These are phyloP conservation scores for Ambastaia sidthimunki DNA, from an alignment of 2,797 vertebrate genomes.

Conservation along the genomic window DNA sequence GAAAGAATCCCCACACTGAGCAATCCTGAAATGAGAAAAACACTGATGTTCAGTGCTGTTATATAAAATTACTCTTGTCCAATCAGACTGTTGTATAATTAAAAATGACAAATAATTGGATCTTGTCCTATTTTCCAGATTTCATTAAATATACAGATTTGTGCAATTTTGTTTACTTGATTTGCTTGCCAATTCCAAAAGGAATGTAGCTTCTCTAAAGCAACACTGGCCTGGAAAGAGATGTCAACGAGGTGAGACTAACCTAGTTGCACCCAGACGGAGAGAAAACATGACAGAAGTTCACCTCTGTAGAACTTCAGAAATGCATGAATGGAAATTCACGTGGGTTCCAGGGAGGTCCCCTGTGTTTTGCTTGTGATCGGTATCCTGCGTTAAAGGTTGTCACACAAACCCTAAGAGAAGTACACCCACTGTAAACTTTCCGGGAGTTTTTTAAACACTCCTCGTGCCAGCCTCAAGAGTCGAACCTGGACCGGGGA, in stretches of 20 bases:
- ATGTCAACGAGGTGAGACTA: background rate
- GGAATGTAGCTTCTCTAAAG: background rate
- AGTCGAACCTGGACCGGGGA: slow-evolving; percentile 71
- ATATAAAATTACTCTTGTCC: background rate
- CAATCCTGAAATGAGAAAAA: no score
- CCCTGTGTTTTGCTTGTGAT: slow-evolving; percentile 78
- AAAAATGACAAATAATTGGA: slow-evolving; percentile 11
- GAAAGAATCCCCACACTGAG: background rate
- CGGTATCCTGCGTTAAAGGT: slow-evolving; percentile 81
- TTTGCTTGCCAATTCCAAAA: background rate
- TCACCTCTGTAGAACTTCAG: slow-evolving; percentile 59
- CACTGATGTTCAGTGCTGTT: background rate
- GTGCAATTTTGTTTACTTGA: background rate
- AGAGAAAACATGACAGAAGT: background rate
- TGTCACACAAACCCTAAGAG: slow-evolving; percentile 83
- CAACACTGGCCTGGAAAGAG: background rate
- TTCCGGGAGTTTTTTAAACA: slow-evolving; percentile 85
- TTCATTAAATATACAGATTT: background rate
- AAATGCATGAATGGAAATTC: slow-evolving; percentile 84
- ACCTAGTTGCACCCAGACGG: background rate
- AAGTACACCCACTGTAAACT: slow-evolving; percentile 86
- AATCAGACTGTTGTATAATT: background rate
- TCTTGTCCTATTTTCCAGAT: background rate
- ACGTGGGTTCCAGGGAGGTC: slow-evolving; percentile 83
- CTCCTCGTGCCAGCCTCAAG: slow-evolving; percentile 79